Conservation (phyloP, 2,888 invertebrate species). For the Stenotaenia linearis region DNA sequence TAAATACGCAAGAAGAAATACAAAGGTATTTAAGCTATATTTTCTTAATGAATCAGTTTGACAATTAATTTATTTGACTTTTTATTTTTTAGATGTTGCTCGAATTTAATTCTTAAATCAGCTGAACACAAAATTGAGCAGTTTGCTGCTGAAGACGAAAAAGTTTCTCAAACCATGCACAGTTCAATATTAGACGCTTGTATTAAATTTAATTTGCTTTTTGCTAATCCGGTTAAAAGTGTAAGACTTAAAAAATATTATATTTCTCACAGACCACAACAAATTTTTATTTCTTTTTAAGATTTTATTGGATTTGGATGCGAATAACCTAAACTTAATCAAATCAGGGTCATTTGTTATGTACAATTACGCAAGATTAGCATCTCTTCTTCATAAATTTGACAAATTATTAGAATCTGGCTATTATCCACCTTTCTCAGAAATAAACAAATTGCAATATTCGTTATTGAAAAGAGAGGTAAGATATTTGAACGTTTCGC, state of each 20-base stretch:
- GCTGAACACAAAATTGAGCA: neutral
- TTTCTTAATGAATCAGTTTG: too few species aligned
- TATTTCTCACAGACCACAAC: neutral
- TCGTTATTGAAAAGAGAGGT: neutral
- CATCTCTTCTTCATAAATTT: neutral
- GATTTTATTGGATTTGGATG: neutral
- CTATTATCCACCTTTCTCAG: neutral
- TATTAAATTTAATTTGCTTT: neutral
- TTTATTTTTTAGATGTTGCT: neutral
- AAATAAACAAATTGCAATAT: neutral
- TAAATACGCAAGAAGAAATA: neutral
- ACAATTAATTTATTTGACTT: too few species aligned
- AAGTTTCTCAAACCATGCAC: neutral
- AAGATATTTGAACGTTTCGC: neutral
- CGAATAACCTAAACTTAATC: neutral
- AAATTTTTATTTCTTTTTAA: neutral
- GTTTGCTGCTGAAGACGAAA: neutral
- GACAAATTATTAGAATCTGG: neutral
- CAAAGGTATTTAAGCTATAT: neutral
- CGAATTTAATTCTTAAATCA: neutral
- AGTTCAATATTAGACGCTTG: neutral
- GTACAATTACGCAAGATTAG: slow-evolving; percentile 1
- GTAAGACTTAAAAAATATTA: neutral
- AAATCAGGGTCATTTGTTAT: slow-evolving; percentile 2
- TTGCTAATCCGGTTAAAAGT: neutral